Evolutionary conservation across 2,113 vertebrate species (phyloP), one percentile per base, ranked within the genome.

Genomic region (Corythaeola cristata): DNA sequence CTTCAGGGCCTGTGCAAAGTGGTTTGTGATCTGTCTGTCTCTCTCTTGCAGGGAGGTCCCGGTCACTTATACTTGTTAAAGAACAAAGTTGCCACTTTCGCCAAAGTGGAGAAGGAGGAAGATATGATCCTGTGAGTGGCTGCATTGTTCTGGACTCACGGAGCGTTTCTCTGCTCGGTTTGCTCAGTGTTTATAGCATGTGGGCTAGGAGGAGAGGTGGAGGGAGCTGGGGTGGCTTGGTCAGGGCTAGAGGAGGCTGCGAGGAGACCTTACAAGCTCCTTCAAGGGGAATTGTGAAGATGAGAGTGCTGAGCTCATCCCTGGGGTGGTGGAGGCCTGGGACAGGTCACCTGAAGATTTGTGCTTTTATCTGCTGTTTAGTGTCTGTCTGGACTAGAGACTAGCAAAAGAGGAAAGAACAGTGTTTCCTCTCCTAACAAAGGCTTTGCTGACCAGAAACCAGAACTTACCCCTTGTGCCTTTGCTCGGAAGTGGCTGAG

Each of bases 41-140:
- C 15, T 84, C 23, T 93, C 89, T 88, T 88, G 39, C 98, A 99
- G 99, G 99, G 99, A 26, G 99, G 99, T 58, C 99, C 99, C 0
- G 99, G 99, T 33, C 99, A 99, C 96, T 97, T 99, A 30, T 99
- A 99, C 93, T 97, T 99, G 92, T 97, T 99, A 93, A 99, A 99
- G 98, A 99, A 99, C 96, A 99, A 99, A 97, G 99, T 99, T 5
- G 99, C 99, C 85, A 99, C 99, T 12, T 99, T 99, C 3, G 99
- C 99, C 81, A 99, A 99, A 97, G 99, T 99, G 97, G 99, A 99
- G 97, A 99, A 99, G 94, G 99, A 99, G 80, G 99, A 99, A 76
- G 99, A 99, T 98, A 98, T 99, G 98, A 99, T 99, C 97, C 98
- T 99, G 99, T 99, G 98, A 99, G 99, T 98, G 41, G 15, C 73